Conservation (phyloP, 23 tunicate species). For the Styela plicata region DNA sequence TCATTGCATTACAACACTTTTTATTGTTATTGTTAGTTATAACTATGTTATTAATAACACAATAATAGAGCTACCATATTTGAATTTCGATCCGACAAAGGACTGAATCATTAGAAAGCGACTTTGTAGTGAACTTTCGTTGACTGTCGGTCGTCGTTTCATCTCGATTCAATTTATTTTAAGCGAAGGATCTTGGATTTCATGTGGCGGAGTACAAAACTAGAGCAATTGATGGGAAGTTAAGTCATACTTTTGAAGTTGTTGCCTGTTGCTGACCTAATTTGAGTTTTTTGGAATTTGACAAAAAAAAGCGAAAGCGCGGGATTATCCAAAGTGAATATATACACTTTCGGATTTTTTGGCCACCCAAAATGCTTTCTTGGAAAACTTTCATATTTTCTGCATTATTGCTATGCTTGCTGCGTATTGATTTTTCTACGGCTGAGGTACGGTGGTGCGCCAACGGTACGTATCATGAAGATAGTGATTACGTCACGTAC, state of each 20-base stretch:
- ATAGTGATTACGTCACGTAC: conserved; percentile 45
- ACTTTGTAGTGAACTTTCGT: neutral
- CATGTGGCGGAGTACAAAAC: neutral
- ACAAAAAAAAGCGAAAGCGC: no score
- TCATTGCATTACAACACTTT: neutral
- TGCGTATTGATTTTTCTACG: neutral
- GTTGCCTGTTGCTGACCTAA: neutral
- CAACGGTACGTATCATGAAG: conserved; percentile 5
- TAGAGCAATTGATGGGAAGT: neutral
- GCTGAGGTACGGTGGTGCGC: conserved; percentile 57
- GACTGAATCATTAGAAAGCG: neutral
- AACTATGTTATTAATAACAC: neutral
- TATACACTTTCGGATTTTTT: neutral
- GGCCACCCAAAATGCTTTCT: neutral
- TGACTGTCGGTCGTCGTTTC: neutral
- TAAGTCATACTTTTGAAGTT: neutral
- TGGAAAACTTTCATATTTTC: neutral
- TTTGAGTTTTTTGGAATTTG: no score
- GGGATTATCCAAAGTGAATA: neutral
- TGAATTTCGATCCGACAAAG: neutral
- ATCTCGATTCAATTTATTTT: neutral
- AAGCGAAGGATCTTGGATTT: neutral
- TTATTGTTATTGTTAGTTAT: neutral
- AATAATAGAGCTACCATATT: neutral
- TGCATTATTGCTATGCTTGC: neutral